phyloP scores from a whole-genome alignment of 2,888 invertebrate species.

The Heliconius hortense region DNA sequence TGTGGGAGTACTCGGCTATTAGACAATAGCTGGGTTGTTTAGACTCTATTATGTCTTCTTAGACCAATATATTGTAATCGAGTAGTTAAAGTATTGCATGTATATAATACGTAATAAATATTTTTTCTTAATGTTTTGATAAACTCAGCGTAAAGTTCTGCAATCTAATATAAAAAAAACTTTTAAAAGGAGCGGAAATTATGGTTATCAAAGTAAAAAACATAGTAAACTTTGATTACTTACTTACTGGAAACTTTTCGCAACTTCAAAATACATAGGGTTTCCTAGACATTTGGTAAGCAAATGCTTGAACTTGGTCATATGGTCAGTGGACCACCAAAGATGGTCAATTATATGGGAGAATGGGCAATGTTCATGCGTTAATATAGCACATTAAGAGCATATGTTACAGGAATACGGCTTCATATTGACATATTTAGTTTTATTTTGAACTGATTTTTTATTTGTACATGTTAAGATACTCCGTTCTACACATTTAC shows the following conservation, averaged over 20 bases:
- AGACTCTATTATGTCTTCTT: neutral
- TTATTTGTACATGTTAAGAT: neutral
- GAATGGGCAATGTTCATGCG: constrained; percentile 46
- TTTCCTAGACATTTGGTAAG: constrained; percentile 51
- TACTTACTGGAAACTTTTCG: constrained; percentile 5
- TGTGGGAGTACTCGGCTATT: constrained; percentile 30
- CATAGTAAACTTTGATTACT: neutral
- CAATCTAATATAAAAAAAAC: neutral
- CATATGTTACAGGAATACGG: constrained; percentile 25
- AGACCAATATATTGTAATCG: neutral
- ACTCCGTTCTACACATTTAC: neutral
- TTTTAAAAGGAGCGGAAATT: neutral
- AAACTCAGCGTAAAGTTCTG: neutral
- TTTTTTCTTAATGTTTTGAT: neutral
- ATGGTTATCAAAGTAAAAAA: neutral
- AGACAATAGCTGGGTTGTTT: constrained; percentile 5
- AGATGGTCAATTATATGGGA: constrained; percentile 59
- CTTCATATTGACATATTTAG: constrained; percentile 18
- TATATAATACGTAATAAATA: too few relatives aligned
- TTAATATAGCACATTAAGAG: constrained; percentile 24
- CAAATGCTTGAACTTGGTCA: constrained; percentile 49
- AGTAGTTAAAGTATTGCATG: too few relatives aligned
- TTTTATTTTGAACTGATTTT: neutral
- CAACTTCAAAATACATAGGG: constrained; percentile 44
- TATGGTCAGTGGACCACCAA: constrained; percentile 59